Conservation (phyloP, 2,113 vertebrate species). For the Bufo bufo region DNA sequence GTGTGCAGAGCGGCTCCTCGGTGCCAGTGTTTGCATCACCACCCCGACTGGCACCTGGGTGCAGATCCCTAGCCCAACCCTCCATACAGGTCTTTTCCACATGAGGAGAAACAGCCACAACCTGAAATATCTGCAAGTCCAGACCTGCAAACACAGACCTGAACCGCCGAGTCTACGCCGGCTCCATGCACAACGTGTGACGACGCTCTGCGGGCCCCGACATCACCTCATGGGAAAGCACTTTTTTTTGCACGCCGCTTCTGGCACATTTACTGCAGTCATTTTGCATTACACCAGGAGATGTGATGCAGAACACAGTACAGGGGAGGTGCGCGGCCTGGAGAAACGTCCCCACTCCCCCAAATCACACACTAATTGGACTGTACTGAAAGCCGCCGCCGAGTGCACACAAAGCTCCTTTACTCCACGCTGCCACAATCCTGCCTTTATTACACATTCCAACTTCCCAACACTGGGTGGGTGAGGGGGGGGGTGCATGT, state of each 20-base stretch:
- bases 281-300: constrained; percentile 24
- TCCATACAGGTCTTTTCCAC: constrained; percentile 9
- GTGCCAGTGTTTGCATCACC: constrained; percentile 11
- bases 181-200: neutral
- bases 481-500: no score
- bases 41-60: neutral
- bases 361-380: constrained; percentile 37
- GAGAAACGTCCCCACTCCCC: constrained; percentile 5
- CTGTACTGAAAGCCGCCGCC: constrained; percentile 8
- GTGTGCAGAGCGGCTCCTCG: neutral
- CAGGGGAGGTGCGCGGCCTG: neutral
- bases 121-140: neutral
- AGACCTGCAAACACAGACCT: neutral
- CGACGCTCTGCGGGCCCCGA: neutral
- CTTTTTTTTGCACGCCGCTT: neutral
- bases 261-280: constrained; percentile 26
- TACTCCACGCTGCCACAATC: constrained; percentile 22
- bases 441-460: constrained; percentile 29
- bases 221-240: neutral
- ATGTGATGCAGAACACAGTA: constrained; percentile 22
- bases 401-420: constrained; percentile 1
- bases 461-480: constrained; percentile 5
- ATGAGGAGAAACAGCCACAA: constrained; percentile 2
- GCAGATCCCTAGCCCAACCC: neutral
- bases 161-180: no score